Evolutionary conservation across 2,888 invertebrate species (phyloP).

Genomic region (Phymatocera aterrima): DNA sequence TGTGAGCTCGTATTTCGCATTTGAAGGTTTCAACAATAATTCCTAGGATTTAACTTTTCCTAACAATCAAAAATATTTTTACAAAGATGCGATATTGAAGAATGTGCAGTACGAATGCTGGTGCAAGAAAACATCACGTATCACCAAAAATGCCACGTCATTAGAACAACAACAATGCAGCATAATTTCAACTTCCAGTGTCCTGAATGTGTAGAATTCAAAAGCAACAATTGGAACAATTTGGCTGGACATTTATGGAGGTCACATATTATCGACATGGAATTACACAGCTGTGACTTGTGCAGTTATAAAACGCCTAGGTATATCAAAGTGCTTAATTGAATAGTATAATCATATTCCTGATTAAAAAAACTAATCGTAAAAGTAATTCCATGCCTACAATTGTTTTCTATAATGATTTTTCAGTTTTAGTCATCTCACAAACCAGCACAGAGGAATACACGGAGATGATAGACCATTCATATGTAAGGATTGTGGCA

Average conservation of each 20-base stretch:
- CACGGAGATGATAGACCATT: slow-evolving; percentile 82
- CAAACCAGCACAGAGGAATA: slow-evolving; percentile 85
- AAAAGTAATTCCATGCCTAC: not conserved
- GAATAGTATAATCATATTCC: not conserved
- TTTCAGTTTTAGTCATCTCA: slow-evolving; percentile 81
- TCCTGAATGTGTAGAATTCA: slow-evolving; percentile 80
- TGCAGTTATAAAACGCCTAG: slow-evolving; percentile 83
- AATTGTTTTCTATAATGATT: not conserved
- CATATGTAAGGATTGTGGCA: slow-evolving; percentile 82
- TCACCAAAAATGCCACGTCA: slow-evolving; percentile 81
- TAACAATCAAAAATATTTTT: not conserved
- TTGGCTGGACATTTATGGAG: slow-evolving; percentile 90
- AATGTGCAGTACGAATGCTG: slow-evolving; percentile 78
- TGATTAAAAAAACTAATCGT: not conserved
- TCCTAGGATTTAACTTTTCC: not conserved
- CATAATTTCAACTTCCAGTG: slow-evolving; percentile 76
- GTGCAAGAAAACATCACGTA: slow-evolving; percentile 79
- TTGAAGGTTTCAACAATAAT: not conserved
- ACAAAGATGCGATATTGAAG: slow-evolving; percentile 76
- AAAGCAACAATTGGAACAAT: slow-evolving; percentile 79
- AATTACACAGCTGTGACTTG: slow-evolving; percentile 85
- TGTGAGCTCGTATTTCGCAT: not conserved
- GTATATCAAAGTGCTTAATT: slow-evolving; percentile 47
- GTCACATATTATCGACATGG: slow-evolving; percentile 86
- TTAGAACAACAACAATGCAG: slow-evolving; percentile 66